Base-by-base conservation (phyloP, 2,888 invertebrate species). In the Melanotus villosus region DNA sequence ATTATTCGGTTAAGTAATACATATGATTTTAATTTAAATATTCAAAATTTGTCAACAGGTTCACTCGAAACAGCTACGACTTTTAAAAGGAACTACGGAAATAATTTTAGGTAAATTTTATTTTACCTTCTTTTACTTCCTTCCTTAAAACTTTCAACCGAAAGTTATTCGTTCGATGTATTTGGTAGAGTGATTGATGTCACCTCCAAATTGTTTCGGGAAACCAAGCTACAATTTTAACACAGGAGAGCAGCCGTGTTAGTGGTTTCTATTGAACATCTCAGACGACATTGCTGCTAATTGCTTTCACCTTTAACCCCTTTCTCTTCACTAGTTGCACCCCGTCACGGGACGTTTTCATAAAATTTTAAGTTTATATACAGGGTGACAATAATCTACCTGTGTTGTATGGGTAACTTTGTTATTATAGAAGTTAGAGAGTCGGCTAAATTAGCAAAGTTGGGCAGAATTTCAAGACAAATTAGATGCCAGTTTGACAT, bases 181-280 rank as follows among this genome's bases (percentile, higher is more conserved):
- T 26, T 65, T 47, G 43, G 41, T 18, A 19, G 56, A 54, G 54
- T 65, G 65, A 65, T 65, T 65, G 54, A 65, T 65, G 65, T 57
- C 57, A 54, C 65, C 65, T 56, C 47, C 23, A 43, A 65, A 65
- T 56, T 65, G 54, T 65, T 65, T 47, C 30, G 65, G 34, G 65
- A 65, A 65, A 43, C 65, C 32, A 57, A 23, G 41, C 26, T 57
- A 56, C 65, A 65, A 23, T 65, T 65, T 65, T 56, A 65, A 57
- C 54, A 57, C 65, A 34, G 34, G 65, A 56, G 57, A 21, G 32
- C 43, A 65, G 36, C 65, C 38, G 56, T 45, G 54, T 65, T 57
- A 57, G 56, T 26, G 57, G 65, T 47, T 65, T 65, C 56, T 45
- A 65, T 65, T 45, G 65, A 65, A 57, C 54, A 45, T 59, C 52